Conservation (phyloP, 1,140 invertebrate species). For the Diorhabda carinulata region DNA sequence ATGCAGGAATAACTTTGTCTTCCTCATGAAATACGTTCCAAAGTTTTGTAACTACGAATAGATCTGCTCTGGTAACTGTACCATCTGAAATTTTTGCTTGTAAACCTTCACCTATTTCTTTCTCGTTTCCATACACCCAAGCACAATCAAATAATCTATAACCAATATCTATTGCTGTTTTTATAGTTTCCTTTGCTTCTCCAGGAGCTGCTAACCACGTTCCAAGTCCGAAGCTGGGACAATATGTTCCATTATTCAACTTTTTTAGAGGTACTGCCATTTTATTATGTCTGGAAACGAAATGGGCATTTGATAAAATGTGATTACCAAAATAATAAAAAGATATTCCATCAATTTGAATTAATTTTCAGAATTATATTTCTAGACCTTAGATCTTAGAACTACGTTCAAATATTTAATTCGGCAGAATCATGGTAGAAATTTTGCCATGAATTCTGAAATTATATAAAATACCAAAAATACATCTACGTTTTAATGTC, state of each 20-base stretch:
- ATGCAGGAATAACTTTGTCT: conserved; percentile 52
- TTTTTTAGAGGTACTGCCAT: conserved; percentile 61
- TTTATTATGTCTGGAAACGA: conserved; percentile 54
- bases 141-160: conserved; percentile 76
- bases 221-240: conserved; percentile 71
- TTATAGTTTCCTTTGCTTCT: conserved; percentile 71
- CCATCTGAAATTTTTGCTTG: conserved; percentile 62
- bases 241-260: conserved; percentile 61
- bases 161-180: conserved; percentile 66
- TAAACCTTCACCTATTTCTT: conserved; percentile 67
- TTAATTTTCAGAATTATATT: no score
- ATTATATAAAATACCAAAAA: no score
- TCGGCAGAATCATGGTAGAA: no score
- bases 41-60: conserved; percentile 55
- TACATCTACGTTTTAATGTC: neutral
- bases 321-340: neutral
- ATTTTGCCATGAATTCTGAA: no score
- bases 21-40: conserved; percentile 63
- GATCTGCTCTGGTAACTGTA: conserved; percentile 58
- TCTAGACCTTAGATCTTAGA: no score
- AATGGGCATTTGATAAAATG: neutral
- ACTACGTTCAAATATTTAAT: no score
- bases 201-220: conserved; percentile 73
- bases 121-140: conserved; percentile 69
- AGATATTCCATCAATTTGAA: neutral